Conservation (phyloP, 37 sponge, comb jelly and placozoan species). For the Eunapius fragilis region DNA sequence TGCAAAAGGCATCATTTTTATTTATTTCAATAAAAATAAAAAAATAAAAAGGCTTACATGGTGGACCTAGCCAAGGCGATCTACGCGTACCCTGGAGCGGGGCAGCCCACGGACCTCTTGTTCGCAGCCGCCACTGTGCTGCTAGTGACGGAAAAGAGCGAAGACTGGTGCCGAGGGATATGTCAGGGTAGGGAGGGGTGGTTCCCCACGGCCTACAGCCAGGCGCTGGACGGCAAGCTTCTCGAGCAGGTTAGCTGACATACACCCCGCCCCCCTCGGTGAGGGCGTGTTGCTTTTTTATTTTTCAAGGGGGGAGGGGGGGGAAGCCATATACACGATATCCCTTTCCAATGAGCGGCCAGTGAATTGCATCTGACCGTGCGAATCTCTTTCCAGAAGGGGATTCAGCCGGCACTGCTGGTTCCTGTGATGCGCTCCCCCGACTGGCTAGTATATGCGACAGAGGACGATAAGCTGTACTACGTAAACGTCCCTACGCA, state of each 20-base stretch:
- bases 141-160: constrained; percentile 47
- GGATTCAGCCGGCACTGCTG: constrained; percentile 14
- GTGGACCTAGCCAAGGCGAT: constrained; percentile 54
- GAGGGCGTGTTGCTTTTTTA: too few species aligned
- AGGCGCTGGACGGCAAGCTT: constrained; percentile 23
- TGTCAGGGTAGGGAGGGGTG: constrained; percentile 66
- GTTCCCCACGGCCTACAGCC: constrained; percentile 70
- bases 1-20: too few species aligned
- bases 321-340: too few species aligned
- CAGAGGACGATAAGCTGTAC: constrained; percentile 70
- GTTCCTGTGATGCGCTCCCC: constrained; percentile 51
- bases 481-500: constrained; percentile 62
- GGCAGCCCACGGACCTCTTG: constrained; percentile 33
- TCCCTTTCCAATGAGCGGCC: too few species aligned
- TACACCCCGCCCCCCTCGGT: background rate
- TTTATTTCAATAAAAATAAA: too few species aligned
- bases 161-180: constrained; percentile 77
- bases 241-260: constrained; percentile 19
- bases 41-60: background rate
- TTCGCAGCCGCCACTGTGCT: constrained; percentile 51
- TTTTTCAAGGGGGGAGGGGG: too few species aligned
- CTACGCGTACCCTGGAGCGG: constrained; percentile 52
- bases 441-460: constrained; percentile 59
- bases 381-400: constrained; percentile 49
- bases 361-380: too few species aligned